These are phyloP conservation scores for Rhinoraja longicauda DNA, from an alignment of 2,797 vertebrate species.

Conservation along the genomic window DNA sequence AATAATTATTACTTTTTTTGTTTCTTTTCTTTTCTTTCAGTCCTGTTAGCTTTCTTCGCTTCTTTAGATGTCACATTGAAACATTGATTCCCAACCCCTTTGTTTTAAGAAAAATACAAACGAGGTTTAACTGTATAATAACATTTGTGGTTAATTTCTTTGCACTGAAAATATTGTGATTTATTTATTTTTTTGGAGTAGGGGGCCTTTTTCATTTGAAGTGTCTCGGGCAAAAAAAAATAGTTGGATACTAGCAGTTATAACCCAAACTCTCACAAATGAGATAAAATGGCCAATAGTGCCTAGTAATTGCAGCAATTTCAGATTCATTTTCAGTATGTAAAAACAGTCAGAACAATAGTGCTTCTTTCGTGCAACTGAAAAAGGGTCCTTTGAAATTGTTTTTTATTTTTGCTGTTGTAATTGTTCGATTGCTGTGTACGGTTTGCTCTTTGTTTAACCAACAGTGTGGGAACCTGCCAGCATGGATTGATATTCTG, in stretches of 20 bases:
- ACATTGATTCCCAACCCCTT: constrained; percentile 50
- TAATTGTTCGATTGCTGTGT: constrained; percentile 77
- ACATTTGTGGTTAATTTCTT: constrained; percentile 62
- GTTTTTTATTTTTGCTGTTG: constrained; percentile 72
- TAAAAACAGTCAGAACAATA: constrained; percentile 22
- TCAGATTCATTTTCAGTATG: constrained; percentile 39
- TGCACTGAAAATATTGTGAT: constrained; percentile 68
- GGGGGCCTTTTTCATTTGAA: constrained; percentile 75
- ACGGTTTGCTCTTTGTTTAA: constrained; percentile 76
- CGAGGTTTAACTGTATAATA: constrained; percentile 50
- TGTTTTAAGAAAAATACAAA: constrained; percentile 42
- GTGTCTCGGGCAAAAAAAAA: constrained; percentile 47
- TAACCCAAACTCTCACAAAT: constrained; percentile 32
- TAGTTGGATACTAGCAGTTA: constrained; percentile 40
- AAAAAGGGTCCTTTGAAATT: constrained; percentile 73
- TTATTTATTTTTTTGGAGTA: constrained; percentile 56
- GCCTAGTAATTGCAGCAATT: constrained; percentile 32
- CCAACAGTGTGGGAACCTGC: constrained; percentile 76
- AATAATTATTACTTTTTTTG: constrained; percentile 60
- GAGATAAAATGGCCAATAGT: constrained; percentile 17
- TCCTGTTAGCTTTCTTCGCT: constrained; percentile 55
- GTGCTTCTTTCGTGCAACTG: constrained; percentile 62
- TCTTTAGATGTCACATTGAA: constrained; percentile 65
- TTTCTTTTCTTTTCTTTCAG: constrained; percentile 54
- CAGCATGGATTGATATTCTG: constrained; percentile 74